Evolutionary conservation across 2,113 vertebrate genomes (phyloP).

Genomic region (Trochalopteron elliotii): DNA sequence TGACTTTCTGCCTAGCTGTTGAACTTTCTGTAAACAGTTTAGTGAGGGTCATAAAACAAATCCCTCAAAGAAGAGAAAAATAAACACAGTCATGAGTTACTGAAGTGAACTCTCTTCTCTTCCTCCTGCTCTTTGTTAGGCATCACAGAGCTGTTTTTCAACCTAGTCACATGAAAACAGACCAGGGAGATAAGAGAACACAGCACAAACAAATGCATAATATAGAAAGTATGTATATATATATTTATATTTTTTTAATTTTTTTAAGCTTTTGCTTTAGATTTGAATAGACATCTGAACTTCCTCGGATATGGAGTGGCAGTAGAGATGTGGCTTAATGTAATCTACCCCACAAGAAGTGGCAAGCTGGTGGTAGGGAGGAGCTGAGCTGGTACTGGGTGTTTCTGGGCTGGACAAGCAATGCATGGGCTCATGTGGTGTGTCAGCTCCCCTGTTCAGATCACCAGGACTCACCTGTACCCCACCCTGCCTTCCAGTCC

Average conservation of each 20-base stretch:
- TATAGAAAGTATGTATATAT: neutral
- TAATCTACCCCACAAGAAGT: neutral
- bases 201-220: neutral
- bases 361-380: neutral
- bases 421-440: neutral
- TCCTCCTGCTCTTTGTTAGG: neutral
- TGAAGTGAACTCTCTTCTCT: neutral
- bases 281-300: neutral
- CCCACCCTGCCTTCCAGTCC: neutral
- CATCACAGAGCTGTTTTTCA: neutral
- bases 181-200: neutral
- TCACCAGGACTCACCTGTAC: neutral
- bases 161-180: slow-evolving; percentile 12
- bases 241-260: neutral
- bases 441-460: neutral
- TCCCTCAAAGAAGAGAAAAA: slow-evolving; percentile 23
- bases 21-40: slow-evolving; percentile 37
- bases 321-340: neutral
- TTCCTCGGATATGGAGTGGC: neutral
- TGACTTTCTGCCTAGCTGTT: slow-evolving; percentile 9
- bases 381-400: neutral
- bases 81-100: slow-evolving; percentile 5
- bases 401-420: neutral
- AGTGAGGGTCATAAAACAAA: slow-evolving; percentile 44
- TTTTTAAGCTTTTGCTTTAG: neutral